Evolutionary conservation across 2,888 invertebrate genomes (phyloP), one percentile per base, ranked within the genome.

Genomic region (Heterodera filipjevi): DNA sequence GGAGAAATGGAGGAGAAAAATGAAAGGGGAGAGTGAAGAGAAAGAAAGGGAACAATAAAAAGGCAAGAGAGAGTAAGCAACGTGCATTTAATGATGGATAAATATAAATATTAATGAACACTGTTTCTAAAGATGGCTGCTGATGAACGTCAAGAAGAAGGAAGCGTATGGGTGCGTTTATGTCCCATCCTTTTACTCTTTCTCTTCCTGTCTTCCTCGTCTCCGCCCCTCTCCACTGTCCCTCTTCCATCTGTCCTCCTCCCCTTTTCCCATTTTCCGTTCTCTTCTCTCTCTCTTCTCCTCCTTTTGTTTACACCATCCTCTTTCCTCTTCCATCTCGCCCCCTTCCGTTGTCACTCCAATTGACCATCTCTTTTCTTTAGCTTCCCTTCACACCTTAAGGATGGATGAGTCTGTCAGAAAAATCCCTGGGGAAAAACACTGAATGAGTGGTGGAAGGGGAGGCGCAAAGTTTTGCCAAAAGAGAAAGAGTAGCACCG

Each of bases 351-450:
- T 33, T 27, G 33, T 16, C 68, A n/a, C n/a, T n/a, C 68, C 68
- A 68, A 68, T 68, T 68, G 68, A 32, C 68, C 68, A 68, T 35
- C 68, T 27, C 68, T 68, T 35, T 32, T 10, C 68, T 19, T 27
- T 68, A 2, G 33, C 33, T 32, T 35, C 33, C 33, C 68, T 33
- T 68, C 68, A 68, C 68, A 68, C 68, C 68, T 68, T 68, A 35
- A 68, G 68, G 68, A 68, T 68, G 68, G 68, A 68, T 68, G 68
- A 68, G 68, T 30, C 68, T 22, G 59, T 19, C 59, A 53, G 59
- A 59, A 59, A 8, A 59, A 22, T 22, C 59, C 59, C 59, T 22
- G 27, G 27, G 59, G 59, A 27, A 59, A 59, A n/a, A 12, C 39
- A 19, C 53, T 53, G 53, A 53, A 53, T 53, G 53, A 22, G 66